These are phyloP conservation scores for Pogonophryne albipinna DNA, from an alignment of 2,797 vertebrate species.

Conservation along the genomic window DNA sequence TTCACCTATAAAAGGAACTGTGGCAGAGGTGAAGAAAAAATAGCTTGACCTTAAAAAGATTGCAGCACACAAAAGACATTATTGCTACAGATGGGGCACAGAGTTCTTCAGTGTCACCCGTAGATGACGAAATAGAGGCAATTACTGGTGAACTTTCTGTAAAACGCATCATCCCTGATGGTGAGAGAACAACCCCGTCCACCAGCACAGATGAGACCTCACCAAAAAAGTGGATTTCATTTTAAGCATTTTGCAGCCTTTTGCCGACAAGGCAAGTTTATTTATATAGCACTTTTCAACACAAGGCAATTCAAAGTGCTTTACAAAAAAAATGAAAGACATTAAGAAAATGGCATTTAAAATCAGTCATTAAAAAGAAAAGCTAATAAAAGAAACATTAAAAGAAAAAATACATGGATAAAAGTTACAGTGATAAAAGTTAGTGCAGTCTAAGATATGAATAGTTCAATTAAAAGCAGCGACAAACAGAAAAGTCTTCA, in stretches of 20 bases:
- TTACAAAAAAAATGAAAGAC: too few species aligned
- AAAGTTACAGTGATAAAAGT: too few species aligned
- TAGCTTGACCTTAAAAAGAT: slow-evolving; percentile 16
- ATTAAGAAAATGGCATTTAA: too few species aligned
- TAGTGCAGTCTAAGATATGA: too few species aligned
- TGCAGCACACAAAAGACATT: neutral
- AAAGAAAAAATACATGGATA: too few species aligned
- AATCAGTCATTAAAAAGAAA: too few species aligned
- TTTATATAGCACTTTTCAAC: too few species aligned
- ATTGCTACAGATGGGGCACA: slow-evolving; percentile 4
- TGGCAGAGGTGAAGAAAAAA: slow-evolving; percentile 12
- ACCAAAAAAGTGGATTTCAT: neutral
- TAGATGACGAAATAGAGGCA: slow-evolving; percentile 30
- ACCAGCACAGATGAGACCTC: slow-evolving; percentile 6
- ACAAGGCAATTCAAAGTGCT: too few species aligned
- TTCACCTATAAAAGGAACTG: slow-evolving; percentile 20
- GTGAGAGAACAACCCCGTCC: slow-evolving; percentile 16
- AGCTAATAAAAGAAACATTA: too few species aligned
- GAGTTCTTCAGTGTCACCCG: slow-evolving; percentile 31
- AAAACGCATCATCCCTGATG: slow-evolving; percentile 14
- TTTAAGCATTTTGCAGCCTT: neutral
- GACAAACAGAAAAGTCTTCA: too few species aligned
- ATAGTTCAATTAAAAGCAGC: too few species aligned
- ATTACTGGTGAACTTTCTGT: slow-evolving; percentile 29
- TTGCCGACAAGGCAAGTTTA: too few species aligned